phyloP scores from a whole-genome alignment of 2,113 vertebrate species.

The Corvus cornix region DNA sequence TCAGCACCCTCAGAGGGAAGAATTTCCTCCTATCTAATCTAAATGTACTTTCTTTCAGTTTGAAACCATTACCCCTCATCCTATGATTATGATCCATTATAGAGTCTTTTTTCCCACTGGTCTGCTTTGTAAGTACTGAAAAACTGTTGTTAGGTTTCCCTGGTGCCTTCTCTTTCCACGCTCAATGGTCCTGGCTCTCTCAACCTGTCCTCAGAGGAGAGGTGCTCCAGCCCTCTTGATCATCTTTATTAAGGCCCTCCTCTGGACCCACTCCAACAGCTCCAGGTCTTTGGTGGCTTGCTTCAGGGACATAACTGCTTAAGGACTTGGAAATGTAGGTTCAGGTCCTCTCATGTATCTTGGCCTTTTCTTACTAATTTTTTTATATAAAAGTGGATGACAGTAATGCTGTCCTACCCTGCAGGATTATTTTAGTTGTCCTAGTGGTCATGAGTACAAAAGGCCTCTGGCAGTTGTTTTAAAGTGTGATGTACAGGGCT shows the following conservation, averaged over 20 bases:
- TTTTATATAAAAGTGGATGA: background rate
- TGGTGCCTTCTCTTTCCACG: background rate
- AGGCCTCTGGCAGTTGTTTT: background rate
- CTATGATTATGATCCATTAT: rapidly evolving
- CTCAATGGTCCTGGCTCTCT: background rate
- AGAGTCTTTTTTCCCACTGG: background rate
- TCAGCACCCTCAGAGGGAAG: background rate
- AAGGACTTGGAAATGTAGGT: background rate
- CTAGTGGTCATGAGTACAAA: background rate
- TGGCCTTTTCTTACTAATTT: background rate
- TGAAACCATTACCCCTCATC: background rate
- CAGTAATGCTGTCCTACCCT: background rate
- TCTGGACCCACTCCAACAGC: background rate
- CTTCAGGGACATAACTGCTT: background rate
- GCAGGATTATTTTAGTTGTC: background rate
- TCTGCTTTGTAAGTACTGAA: background rate
- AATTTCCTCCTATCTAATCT: background rate
- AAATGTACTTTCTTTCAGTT: background rate
- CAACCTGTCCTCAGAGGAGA: background rate
- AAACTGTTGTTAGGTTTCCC: background rate
- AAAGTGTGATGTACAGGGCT: background rate
- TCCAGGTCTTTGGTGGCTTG: background rate
- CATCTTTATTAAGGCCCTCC: background rate
- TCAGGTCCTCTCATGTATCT: background rate
- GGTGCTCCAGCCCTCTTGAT: background rate